These are phyloP conservation scores for Subacronicta megacephala DNA, from an alignment of 2,888 invertebrate species.

Conservation along the genomic window DNA sequence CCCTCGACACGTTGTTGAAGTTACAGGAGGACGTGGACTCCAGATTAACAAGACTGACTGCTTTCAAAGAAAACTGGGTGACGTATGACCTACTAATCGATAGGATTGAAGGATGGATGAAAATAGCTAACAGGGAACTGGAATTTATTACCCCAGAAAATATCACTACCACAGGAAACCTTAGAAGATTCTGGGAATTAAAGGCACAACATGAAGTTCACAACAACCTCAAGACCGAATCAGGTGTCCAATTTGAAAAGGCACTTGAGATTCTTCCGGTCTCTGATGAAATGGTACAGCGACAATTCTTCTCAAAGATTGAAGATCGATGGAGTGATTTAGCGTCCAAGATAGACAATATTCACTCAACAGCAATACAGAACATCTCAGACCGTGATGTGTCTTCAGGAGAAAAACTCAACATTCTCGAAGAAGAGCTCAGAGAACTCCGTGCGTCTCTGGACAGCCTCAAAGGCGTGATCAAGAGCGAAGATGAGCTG, in stretches of 20 bases:
- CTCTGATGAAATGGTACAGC: conserved; percentile 95
- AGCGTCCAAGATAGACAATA: conserved; percentile 90
- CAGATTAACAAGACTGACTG: conserved; percentile 92
- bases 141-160: conserved; percentile 91
- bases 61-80: conserved; percentile 94
- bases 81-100: conserved; percentile 93
- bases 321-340: conserved; percentile 94
- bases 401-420: conserved; percentile 93
- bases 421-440: conserved; percentile 93
- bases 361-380: conserved; percentile 92
- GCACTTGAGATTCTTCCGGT: conserved; percentile 94
- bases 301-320: conserved; percentile 94
- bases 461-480: conserved; percentile 93
- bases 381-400: conserved; percentile 93
- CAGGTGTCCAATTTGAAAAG: conserved; percentile 93
- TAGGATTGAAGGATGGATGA: conserved; percentile 94
- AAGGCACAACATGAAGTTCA: conserved; percentile 96
- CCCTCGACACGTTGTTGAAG: conserved; percentile 92
- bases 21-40: conserved; percentile 94
- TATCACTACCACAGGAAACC: conserved; percentile 91
- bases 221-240: conserved; percentile 93
- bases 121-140: conserved; percentile 92
- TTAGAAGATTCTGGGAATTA: conserved; percentile 96
- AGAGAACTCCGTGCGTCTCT: conserved; percentile 92
- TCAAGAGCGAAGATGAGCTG: conserved; percentile 95